A percentile compares a stretch with the other conserved stretches of the same genome.
Evolutionary conservation across 2,888 invertebrate species (phyloP).

Genomic region (Lysandra bellargus): DNA sequence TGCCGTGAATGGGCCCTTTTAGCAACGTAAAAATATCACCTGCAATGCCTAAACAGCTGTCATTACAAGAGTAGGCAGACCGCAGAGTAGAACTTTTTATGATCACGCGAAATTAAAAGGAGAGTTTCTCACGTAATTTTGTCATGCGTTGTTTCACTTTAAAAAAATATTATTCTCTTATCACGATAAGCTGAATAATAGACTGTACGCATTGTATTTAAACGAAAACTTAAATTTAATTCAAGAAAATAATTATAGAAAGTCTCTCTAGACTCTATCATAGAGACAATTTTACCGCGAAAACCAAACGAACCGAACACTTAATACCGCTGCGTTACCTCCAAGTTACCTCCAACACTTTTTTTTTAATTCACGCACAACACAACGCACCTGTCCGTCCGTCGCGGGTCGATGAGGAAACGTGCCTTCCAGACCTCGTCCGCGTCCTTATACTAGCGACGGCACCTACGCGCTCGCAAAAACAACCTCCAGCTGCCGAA

Average conservation of each 20-base stretch:
- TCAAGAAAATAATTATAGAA: background rate
- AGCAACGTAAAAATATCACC: too few relatives aligned
- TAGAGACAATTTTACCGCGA: background rate
- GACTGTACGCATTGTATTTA: background rate
- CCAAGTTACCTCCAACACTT: background rate
- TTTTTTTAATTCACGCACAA: slow-evolving; percentile 28
- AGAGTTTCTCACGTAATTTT: too few relatives aligned
- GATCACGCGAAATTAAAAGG: too few relatives aligned
- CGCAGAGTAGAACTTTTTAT: too few relatives aligned
- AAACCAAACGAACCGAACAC: background rate
- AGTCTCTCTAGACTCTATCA: too few relatives aligned
- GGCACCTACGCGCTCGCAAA: slow-evolving; percentile 62
- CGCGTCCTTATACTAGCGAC: slow-evolving; percentile 61
- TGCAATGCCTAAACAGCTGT: too few relatives aligned
- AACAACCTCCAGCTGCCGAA: slow-evolving; percentile 39
- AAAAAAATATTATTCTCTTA: too few relatives aligned
- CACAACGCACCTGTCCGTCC: slow-evolving; percentile 57
- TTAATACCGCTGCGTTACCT: background rate
- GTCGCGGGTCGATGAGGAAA: slow-evolving; percentile 59
- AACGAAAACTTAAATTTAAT: background rate
- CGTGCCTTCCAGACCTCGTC: slow-evolving; percentile 50
- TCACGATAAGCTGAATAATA: background rate
- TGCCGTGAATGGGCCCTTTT: too few relatives aligned
- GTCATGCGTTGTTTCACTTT: too few relatives aligned
- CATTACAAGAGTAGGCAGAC: too few relatives aligned